Base-by-base conservation (phyloP, 2,113 vertebrate species). In the Gopherus flavomarginatus region DNA sequence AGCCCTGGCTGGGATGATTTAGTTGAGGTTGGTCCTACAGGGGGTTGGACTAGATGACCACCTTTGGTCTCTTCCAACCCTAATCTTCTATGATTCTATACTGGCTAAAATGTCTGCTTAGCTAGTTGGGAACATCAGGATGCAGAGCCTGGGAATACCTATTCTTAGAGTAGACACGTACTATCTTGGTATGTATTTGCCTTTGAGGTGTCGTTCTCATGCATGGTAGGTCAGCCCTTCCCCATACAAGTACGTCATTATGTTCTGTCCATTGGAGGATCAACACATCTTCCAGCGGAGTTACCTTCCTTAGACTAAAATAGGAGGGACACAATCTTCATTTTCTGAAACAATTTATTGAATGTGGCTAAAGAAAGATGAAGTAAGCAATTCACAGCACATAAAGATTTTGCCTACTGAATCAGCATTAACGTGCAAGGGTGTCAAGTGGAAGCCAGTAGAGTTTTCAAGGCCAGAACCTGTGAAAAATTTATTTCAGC, bases 401-500 rank as follows among this genome's bases (percentile, higher is more conserved):
- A 54, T 54, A 77, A n/a, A 94, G 62, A 13, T 27, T 52, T 84
- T 83, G 65, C 19, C 49, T 52, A 62, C 44, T 57, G 82, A 88
- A 35, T 27, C 59, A 10, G 31, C 88, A 84, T 38, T 44, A 83
- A 81, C 1, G 1, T 10, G 29, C 11, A 27, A 0, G 0, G 31
- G 65, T n/a, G 11, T 38, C 0, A 0, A 31, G 5, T 0, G 88
- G 49, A 38, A 88, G n/a, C 13, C 81, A 62, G 81, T 91, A 72
- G 79, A 84, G 79, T 59, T 62, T 35, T 90, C 5, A 49, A 54
- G 62, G 4, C 81, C 65, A 72, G 7, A 26, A 8, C 12, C 35
- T 72, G 13, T n/a, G 42, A 53, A 82, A 85, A 95, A 87, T 38
- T 78, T 87, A 95, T 72, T 86, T 52, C 90, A 93, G 79, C 59